phyloP scores from a whole-genome alignment of 2,113 vertebrate genomes.

The Channa argus region DNA sequence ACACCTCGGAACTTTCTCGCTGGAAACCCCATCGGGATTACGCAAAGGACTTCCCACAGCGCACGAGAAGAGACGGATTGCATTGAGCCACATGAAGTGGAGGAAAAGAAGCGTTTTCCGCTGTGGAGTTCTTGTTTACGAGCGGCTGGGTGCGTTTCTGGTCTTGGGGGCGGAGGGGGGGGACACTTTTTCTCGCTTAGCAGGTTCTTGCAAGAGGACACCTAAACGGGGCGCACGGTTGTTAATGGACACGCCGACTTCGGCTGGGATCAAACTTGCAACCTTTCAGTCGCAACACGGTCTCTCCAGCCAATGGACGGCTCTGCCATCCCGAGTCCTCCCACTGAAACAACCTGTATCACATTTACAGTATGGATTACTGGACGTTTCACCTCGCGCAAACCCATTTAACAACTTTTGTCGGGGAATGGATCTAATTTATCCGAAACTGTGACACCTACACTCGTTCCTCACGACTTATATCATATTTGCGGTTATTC shows the following conservation, averaged over 20 bases:
- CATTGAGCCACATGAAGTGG: background rate
- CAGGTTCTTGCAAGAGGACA: conserved; percentile 20
- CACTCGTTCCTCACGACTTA: conserved; percentile 17
- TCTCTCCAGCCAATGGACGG: conserved; percentile 23
- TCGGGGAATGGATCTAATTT: conserved; percentile 3
- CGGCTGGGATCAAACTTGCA: conserved; percentile 52
- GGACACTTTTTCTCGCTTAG: conserved; percentile 14
- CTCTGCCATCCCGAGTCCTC: conserved; percentile 26
- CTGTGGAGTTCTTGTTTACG: background rate
- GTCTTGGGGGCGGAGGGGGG: background rate
- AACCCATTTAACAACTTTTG: conserved; percentile 60
- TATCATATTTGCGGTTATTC: background rate
- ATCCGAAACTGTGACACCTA: background rate
- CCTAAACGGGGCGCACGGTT: background rate
- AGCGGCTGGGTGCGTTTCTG: conserved; percentile 5
- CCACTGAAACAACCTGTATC: conserved; percentile 49
- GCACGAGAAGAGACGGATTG: background rate
- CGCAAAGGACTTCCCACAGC: conserved; percentile 12
- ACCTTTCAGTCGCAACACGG: conserved; percentile 30
- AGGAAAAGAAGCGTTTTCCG: background rate
- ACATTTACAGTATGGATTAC: conserved; percentile 42
- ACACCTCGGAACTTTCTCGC: conserved; percentile 46
- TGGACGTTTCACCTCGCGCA: conserved; percentile 24
- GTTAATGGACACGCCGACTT: conserved; percentile 16
- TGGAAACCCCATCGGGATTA: background rate